Base-by-base conservation (phyloP, 2,888 invertebrate species). In the Cheiracanthium punctorium region DNA sequence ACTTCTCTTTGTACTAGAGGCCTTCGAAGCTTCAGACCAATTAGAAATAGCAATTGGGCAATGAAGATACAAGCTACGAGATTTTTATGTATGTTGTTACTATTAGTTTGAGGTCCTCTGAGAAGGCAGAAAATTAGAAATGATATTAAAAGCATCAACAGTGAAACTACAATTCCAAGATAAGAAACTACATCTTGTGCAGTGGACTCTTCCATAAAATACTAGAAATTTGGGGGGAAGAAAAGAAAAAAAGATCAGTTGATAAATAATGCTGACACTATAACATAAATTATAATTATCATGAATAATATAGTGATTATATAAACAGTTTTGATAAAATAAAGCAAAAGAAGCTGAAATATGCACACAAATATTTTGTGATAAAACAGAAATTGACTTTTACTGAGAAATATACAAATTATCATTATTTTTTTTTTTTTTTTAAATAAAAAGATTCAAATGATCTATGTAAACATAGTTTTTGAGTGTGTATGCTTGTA, bases 61-160 rank as follows among this genome's bases (percentile, higher is more conserved):
- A 96, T 93, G 91, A 98, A 95, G 29, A 98, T 95, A 90, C 96
- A 96, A 88, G 97, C 94, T n/a, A 98, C 95, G 10, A 98, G 93
- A 91, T 98, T 98, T 91, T 97, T 96, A 91, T 97, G 96, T 88
- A 98, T 98, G 28, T 96, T 96, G 92, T 98, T 98, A 69, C 97
- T 96, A 90, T 98, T 98, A 75, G 91, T 91, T 88, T 91, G 90
- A 2, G 91, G 90, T 0, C 97, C 97, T 7, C 96, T 94, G 90
- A 98, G 94, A 67, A 96, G 92, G 52, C 96, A 95, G 74, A 98
- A 93, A 28, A 97, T 95, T 10, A 96, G 92, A 91, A 97, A 94
- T 0, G 97, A 95, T 77, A 94, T 93, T 17, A 96, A 92, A 4
- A 98, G 93, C 20, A 97, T 93, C 0, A 96, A 95, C 69, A 98